These are phyloP conservation scores for Allacma fusca DNA, from an alignment of 2,888 invertebrate genomes.

Conservation along the genomic window DNA sequence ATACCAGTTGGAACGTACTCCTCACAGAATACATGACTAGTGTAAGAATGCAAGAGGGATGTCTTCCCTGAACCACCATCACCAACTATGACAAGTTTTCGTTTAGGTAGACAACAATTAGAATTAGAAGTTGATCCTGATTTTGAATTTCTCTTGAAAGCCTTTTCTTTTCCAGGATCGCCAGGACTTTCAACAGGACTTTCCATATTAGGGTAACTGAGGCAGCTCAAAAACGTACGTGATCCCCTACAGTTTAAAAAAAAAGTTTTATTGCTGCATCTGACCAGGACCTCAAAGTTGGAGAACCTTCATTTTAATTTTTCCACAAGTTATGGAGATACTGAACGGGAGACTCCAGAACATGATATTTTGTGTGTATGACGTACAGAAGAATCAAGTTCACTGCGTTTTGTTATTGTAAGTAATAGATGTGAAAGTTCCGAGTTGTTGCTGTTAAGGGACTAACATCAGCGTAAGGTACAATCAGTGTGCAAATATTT, in stretches of 20 bases:
- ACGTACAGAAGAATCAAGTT: not conserved
- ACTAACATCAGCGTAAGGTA: not conserved
- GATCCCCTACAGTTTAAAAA: not conserved
- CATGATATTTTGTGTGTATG: not conserved
- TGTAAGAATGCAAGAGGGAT: slow-evolving; percentile 66
- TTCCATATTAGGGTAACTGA: not conserved
- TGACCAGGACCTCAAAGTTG: too few relatives aligned
- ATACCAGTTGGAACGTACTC: slow-evolving; percentile 57
- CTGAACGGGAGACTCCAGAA: not conserved
- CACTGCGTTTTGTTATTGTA: not conserved
- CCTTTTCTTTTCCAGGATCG: not conserved
- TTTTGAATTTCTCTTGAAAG: not conserved
- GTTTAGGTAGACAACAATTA: slow-evolving; percentile 7
- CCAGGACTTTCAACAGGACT: not conserved
- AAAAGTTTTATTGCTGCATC: too few relatives aligned
- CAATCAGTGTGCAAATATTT: not conserved
- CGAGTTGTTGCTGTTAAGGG: not conserved
- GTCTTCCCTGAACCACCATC: slow-evolving; percentile 75
- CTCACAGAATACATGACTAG: slow-evolving; percentile 52
- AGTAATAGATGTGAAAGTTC: not conserved
- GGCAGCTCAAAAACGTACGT: not conserved
- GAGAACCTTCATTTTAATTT: too few relatives aligned
- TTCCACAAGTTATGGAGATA: too few relatives aligned
- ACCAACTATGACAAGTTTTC: slow-evolving; percentile 70
- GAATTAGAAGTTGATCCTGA: slow-evolving; percentile 1